Conservation (phyloP, 1,140 invertebrate species). For the Pseudomyrmex pallidus region DNA sequence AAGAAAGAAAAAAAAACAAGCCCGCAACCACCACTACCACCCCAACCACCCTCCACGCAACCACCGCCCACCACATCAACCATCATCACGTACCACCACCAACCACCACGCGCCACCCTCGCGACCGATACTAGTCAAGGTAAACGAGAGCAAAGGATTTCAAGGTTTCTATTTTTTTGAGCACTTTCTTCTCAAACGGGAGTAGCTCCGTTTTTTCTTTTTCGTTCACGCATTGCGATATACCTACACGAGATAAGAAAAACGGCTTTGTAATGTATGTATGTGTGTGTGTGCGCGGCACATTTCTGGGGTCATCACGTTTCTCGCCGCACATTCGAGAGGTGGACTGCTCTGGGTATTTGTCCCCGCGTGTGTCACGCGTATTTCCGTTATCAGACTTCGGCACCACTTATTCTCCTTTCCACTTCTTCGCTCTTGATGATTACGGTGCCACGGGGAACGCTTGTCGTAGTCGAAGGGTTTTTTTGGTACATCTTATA, state of each 20-base stretch:
- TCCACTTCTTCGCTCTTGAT: too few relatives aligned
- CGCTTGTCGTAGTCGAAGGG: not conserved
- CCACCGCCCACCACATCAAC: constrained; percentile 78
- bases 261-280: constrained; percentile 33
- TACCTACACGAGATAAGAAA: not conserved
- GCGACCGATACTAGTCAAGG: constrained; percentile 83
- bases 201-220: constrained; percentile 68
- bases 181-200: constrained; percentile 61
- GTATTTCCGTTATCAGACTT: too few relatives aligned
- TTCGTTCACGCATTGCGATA: constrained; percentile 4
- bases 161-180: constrained; percentile 55
- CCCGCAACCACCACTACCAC: constrained; percentile 71
- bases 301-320: too few relatives aligned
- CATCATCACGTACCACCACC: constrained; percentile 77
- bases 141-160: constrained; percentile 77
- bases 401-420: too few relatives aligned
- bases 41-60: constrained; percentile 75
- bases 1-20: constrained; percentile 44
- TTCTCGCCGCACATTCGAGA: too few relatives aligned
- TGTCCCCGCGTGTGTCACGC: too few relatives aligned
- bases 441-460: not conserved
- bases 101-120: constrained; percentile 80
- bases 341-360: too few relatives aligned
- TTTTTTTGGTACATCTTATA: not conserved
- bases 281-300: too few relatives aligned